Evolutionary conservation across 2,888 invertebrate genomes (phyloP), one percentile per base, ranked within the genome.

Genomic region (Pseudococcus jackbeardsleyi): DNA sequence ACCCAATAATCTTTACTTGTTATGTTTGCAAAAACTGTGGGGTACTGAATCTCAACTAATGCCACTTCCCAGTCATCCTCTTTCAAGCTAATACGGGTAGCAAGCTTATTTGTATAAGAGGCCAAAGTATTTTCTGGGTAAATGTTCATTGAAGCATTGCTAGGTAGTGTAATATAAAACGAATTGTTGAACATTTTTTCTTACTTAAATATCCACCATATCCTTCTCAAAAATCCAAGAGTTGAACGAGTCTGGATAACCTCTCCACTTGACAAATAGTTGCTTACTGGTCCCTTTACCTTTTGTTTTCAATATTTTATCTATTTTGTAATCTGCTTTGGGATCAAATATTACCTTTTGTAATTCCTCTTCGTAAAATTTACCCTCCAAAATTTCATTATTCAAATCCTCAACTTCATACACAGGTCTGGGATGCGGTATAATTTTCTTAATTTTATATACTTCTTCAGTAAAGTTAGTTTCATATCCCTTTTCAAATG

Each of bases 341-440:
- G 48, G 12, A 15, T 12, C 11, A 50, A 11, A 50, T 0, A 11
- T 12, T 9, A 50, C 4, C 4, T 50, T 50, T 50, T 50, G 48
- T 12, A 50, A 12, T 50, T 50, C 48, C 0, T 5, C 15, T 1
- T 50, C 48, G 11, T 50, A 50, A 50, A 50, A 50, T 50, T 12
- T 12, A 9, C 90, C 90, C 19, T 90, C 89, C 2, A 91, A 90
- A 3, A 33, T 50, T 85, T 90, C 90, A 19, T 89, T 89, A 9
- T 89, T 89, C 42, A 90, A 89, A 89, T 91, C 90, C n/a, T 85
- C 8, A 17, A 91, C 48, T 46, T 89, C 89, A 89, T 91, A 91
- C 0, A 90, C 90, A 7, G 89, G 89, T 5, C 82, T 42, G 1
- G 82, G 33, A 15, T 86, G 72, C 0, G 82, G 84, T 0, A 90